A percentile compares a stretch with the other conserved stretches of the same genome.
Conservation (phyloP, 2,113 vertebrate genomes). For the Climacteris rufus region DNA sequence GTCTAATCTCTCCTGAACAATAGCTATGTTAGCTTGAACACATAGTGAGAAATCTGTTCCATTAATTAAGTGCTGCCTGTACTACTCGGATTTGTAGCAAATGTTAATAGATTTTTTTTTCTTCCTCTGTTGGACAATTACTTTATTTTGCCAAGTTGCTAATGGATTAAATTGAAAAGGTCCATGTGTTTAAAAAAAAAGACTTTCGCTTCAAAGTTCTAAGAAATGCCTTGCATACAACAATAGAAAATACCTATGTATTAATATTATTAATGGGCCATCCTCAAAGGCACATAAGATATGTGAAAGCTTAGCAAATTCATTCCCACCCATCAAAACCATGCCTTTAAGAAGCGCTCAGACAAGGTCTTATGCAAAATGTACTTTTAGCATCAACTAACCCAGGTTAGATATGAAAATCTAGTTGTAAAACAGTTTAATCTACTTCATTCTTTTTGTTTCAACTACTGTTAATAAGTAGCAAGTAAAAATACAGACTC, state of each 20-base stretch:
- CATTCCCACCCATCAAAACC: neutral
- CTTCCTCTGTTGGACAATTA: constrained; percentile 64
- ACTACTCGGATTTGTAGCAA: constrained; percentile 50
- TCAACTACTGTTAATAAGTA: neutral
- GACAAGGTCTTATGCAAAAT: neutral
- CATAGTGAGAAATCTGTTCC: constrained; percentile 53
- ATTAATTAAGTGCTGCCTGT: constrained; percentile 68
- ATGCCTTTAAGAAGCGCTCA: neutral
- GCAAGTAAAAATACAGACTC: neutral
- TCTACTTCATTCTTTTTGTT: neutral
- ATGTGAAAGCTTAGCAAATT: neutral
- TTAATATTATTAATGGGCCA: constrained; percentile 36
- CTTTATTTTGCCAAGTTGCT: constrained; percentile 54
- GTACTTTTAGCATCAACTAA: neutral
- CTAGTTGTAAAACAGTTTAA: neutral
- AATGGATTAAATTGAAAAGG: constrained; percentile 56
- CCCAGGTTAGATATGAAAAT: neutral
- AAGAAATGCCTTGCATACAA: constrained; percentile 26
- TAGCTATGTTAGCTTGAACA: constrained; percentile 58
- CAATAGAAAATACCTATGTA: constrained; percentile 31
- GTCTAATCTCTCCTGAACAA: constrained; percentile 67
- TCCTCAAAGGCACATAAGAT: constrained; percentile 3
- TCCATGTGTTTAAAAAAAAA: neutral
- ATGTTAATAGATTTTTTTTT: constrained; percentile 63
- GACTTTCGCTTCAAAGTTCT: constrained; percentile 36